Conservation (phyloP, 2,888 invertebrate genomes). For the Nephrocerus scutellatus region DNA sequence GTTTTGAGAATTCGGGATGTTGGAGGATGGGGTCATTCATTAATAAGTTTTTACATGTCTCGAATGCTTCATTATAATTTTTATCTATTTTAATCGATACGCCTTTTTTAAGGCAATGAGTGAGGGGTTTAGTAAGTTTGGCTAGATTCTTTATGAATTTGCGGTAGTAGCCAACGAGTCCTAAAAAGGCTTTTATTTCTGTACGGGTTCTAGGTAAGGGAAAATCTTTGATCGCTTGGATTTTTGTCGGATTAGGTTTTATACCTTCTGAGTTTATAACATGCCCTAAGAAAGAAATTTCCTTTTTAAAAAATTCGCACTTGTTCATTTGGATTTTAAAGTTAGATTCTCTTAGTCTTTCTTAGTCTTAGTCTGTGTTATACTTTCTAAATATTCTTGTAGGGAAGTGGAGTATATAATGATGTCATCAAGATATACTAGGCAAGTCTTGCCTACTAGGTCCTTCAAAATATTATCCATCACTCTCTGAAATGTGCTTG, state of each 20-base stretch:
- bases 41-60: conserved; percentile 18
- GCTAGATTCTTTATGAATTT: conserved; percentile 26
- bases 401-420: conserved; percentile 20
- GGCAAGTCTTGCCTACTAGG: conserved; percentile 23
- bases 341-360: conserved; percentile 9
- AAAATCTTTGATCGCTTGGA: conserved; percentile 17
- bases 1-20: conserved; percentile 29
- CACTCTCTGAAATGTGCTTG: conserved; percentile 39
- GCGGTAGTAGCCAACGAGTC: conserved; percentile 26
- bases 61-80: conserved; percentile 13
- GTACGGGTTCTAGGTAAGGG: conserved; percentile 21
- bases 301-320: conserved; percentile 18
- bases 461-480: conserved; percentile 38
- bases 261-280: conserved; percentile 18
- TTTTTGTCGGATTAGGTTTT: conserved; percentile 18
- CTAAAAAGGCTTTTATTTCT: conserved; percentile 29
- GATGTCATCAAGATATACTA: conserved; percentile 26
- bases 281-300: conserved; percentile 26
- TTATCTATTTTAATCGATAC: neutral
- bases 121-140: conserved; percentile 25
- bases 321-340: conserved; percentile 22
- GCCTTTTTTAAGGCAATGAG: conserved; percentile 16
- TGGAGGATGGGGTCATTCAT: conserved; percentile 14
- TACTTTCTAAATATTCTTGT: conserved; percentile 16
- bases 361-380: conserved; percentile 13